These are phyloP conservation scores for Phylloscopus whistleri DNA, from an alignment of 2,113 vertebrate species.

Conservation along the genomic window DNA sequence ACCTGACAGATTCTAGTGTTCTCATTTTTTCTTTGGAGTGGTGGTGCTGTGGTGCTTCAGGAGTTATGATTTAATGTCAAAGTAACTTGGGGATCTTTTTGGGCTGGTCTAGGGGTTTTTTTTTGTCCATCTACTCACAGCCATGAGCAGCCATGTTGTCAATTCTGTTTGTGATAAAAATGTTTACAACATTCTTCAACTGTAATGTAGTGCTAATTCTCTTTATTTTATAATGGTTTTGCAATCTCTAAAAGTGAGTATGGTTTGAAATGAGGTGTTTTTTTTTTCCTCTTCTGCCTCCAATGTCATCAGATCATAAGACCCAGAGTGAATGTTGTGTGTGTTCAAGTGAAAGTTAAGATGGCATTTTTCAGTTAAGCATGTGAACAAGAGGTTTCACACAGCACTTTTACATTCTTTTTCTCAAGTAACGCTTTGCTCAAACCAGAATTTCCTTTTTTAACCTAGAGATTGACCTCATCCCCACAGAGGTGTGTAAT, in stretches of 20 bases:
- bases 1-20: not conserved
- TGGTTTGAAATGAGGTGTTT: not conserved
- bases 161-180: not conserved
- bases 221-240: not conserved
- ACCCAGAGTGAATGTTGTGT: not conserved
- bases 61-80: not conserved
- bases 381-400: not conserved
- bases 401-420: not conserved
- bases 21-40: not conserved
- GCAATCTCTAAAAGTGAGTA: not conserved
- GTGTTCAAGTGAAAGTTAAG: not conserved
- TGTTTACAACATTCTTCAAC: not conserved
- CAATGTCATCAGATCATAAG: not conserved
- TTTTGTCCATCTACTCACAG: not conserved
- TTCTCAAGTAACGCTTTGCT: not conserved
- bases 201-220: not conserved
- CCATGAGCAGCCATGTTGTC: not conserved
- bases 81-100: not conserved
- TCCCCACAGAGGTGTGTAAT: not conserved
- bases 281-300: not conserved
- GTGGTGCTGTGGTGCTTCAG: not conserved
- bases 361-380: not conserved
- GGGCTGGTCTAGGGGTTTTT: fast-evolving
- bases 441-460: not conserved
- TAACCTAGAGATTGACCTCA: not conserved